Base-by-base conservation (phyloP, 2,113 vertebrate species). In the Embiotoca jacksoni region DNA sequence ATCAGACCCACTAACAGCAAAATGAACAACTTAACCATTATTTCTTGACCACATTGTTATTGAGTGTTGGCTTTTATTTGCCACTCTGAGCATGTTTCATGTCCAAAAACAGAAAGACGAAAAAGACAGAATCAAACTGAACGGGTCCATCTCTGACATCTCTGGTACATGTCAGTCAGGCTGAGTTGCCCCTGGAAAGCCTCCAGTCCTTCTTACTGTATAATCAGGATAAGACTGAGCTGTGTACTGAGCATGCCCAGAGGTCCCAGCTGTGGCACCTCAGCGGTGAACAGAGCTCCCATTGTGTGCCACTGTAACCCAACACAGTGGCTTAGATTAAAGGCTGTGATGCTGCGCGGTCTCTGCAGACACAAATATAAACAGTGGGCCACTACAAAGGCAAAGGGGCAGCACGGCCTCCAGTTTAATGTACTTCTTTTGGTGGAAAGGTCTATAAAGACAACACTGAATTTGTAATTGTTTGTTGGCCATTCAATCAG, bases 261-360 rank as follows among this genome's bases (percentile, higher is more conserved):
- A 87, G 72, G 85, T 78, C 86, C 81, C 88, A 87, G 88, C 83
- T 89, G 88, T 86, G 75, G 75, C 57, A 72, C 78, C 86, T 87
- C 83, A 54, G 59, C 5, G 2, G 76, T 84, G 75, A 89, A 93
- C 91, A 94, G 85, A 88, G 89, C 13, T 50, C 46, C 83, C 75
- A 88, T 93, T 93, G 92, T 92, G 77, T 82, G 72, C 39, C 41
- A 67, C 78, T 85, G 90, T 79, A 93, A 92, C 75, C 67, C 67
- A 84, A 90, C 74, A 71, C 91, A 86, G 83, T 66, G 73, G 68
- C 78, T 80, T 65, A 84, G 82, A 88, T 91, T 89, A 90, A 88
- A 90, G 87, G 77, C 84, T 88, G 81, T 3, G 49, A 54, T 57
- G 53, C 82, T 39, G 77, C 59, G 6, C 31, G 9, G 68, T 72